These are phyloP conservation scores for Argynnis bischoffii DNA, from an alignment of 2,888 invertebrate species.

Conservation along the genomic window DNA sequence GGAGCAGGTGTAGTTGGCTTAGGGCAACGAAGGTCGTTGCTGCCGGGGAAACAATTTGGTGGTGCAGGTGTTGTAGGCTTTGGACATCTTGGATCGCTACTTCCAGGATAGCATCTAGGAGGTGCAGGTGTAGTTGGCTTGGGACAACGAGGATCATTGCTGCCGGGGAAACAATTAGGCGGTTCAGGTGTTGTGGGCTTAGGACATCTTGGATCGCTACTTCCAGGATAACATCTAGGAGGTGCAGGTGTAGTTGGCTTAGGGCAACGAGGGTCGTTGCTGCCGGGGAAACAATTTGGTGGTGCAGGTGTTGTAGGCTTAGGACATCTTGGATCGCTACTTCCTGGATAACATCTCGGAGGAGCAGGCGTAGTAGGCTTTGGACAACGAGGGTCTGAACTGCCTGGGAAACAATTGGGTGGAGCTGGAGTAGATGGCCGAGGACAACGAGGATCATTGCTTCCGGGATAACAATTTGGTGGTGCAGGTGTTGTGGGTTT, in stretches of 20 bases:
- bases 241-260: conserved; percentile 32
- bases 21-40: conserved; percentile 56
- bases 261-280: conserved; percentile 57
- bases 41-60: conserved; percentile 56
- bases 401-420: conserved; percentile 47
- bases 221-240: conserved; percentile 34
- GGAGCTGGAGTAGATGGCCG: conserved; percentile 45
- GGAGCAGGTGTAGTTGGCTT: conserved; percentile 43
- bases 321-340: conserved; percentile 52
- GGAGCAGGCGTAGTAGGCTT: conserved; percentile 40
- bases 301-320: conserved; percentile 47
- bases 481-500: conserved; percentile 39
- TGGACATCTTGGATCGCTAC: conserved; percentile 54
- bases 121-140: conserved; percentile 36
- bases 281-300: conserved; percentile 46
- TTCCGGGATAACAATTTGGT: conserved; percentile 50
- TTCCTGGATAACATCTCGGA: conserved; percentile 41
- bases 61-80: conserved; percentile 52
- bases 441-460: conserved; percentile 46
- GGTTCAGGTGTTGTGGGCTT: conserved; percentile 10
- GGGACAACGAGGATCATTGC: conserved; percentile 20
- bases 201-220: conserved; percentile 42
- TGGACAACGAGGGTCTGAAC: conserved; percentile 38
- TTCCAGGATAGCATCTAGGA: conserved; percentile 56
- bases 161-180: conserved; percentile 24